These are phyloP conservation scores for Onychomys torridus DNA, from an alignment of 2,797 vertebrate species.

Conservation along the genomic window DNA sequence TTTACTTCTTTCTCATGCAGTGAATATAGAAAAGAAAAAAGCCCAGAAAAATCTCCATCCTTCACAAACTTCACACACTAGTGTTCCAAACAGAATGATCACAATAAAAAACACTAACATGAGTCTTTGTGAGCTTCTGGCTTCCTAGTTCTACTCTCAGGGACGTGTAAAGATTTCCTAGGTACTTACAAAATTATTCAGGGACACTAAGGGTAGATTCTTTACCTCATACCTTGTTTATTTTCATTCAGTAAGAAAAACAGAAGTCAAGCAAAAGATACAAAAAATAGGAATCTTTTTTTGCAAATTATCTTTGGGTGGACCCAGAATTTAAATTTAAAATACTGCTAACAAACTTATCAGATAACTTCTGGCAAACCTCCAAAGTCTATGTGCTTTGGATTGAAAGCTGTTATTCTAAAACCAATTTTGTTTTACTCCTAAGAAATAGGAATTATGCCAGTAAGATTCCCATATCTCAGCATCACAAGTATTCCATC, in stretches of 20 bases:
- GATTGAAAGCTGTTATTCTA: neutral
- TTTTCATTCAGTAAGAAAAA: constrained; percentile 60
- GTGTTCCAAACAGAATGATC: neutral
- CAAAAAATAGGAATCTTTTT: neutral
- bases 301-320: constrained; percentile 50
- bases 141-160: neutral
- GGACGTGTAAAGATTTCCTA: neutral
- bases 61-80: neutral
- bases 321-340: constrained; percentile 47
- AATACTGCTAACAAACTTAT: constrained; percentile 30
- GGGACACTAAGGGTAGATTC: neutral
- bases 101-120: neutral
- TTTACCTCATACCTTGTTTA: neutral
- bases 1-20: neutral
- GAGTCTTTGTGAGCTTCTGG: neutral
- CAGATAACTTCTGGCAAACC: constrained; percentile 5
- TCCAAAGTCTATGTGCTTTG: constrained; percentile 1
- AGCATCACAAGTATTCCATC: constrained; percentile 17
- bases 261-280: neutral
- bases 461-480: constrained; percentile 18
- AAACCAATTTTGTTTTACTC: constrained; percentile 16
- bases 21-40: constrained; percentile 8
- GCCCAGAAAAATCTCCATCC: neutral
- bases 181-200: neutral
- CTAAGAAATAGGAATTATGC: neutral